These are phyloP conservation scores for Hyperopisus bebe DNA, from an alignment of 2,113 vertebrate species.

Conservation along the genomic window DNA sequence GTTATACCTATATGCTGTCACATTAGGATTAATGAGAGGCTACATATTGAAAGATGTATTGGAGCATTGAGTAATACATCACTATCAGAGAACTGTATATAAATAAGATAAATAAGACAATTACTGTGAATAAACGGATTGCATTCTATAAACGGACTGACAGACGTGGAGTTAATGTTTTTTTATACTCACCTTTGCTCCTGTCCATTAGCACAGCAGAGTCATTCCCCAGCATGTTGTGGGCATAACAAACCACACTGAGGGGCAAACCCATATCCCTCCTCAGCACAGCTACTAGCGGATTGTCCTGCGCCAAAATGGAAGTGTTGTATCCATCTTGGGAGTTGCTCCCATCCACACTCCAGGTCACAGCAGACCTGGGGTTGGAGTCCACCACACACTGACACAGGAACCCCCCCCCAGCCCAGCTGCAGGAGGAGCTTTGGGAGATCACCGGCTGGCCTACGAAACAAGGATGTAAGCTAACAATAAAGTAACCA, in stretches of 20 bases:
- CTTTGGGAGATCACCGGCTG: constrained; percentile 46
- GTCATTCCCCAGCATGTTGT: constrained; percentile 58
- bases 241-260: constrained; percentile 53
- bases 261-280: constrained; percentile 41
- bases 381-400: constrained; percentile 63
- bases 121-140: background rate
- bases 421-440: constrained; percentile 47
- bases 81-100: background rate
- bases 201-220: constrained; percentile 46
- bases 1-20: background rate
- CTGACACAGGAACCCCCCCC: constrained; percentile 41
- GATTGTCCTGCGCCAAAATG: background rate
- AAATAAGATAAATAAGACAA: background rate
- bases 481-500: background rate
- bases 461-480: constrained; percentile 31
- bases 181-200: constrained; percentile 33
- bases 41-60: background rate
- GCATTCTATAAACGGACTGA: background rate
- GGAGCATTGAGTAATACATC: background rate
- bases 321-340: constrained; percentile 49
- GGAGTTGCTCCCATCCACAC: constrained; percentile 50
- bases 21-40: background rate
- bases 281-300: constrained; percentile 39
- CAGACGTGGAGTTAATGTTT: background rate
- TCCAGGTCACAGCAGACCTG: constrained; percentile 59